Base-by-base conservation (phyloP, 2,797 vertebrate species). In the Pterois miles region DNA sequence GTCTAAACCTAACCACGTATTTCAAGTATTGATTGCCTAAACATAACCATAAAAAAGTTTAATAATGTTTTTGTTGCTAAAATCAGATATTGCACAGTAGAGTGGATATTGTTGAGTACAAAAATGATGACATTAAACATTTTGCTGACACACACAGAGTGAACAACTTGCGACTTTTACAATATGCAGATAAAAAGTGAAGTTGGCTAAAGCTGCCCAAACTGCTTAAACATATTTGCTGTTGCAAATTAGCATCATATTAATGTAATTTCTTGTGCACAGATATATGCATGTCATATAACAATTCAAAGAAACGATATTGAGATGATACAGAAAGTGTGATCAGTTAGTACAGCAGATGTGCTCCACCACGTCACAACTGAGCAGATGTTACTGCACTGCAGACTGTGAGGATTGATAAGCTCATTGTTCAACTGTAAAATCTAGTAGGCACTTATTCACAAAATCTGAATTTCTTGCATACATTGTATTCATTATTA, bases 381-480 rank as follows among this genome's bases (percentile, higher is more conserved):
- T 71, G 27, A 76, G 64, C 71, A 57, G 71, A 74, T 52, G 54
- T 63, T 62, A 23, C 74, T 80, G 64, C 70, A 56, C 40, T 82
- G 50, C 36, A 14, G 76, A 53, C 38, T 50, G 53, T 14, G 40
- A 73, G 20, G 70, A 63, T 70, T 52, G 43, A 75, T 13, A 33
- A 6, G 20, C 13, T 50, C 36, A 29, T 65, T 68, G 22, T 80
- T 33, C 36, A 80, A 23, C 64, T 48, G 8, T 34, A 43, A 70
- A 78, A 69, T 74, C 48, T 40, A 72, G 54, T 54, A 52, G 46
- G 50, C 50, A n/a, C 18, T 38, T 53, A 63, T 52, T 62, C 27
- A 40, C 20, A 6, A 57, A 29, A 58, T 40, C n/a, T 34, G 0
- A 29, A 56, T 77, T 33, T 29, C 10, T 57, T 40, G 14, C 3